phyloP scores from a whole-genome alignment of 2,113 vertebrate species.

The Motacilla tschutschensis region DNA sequence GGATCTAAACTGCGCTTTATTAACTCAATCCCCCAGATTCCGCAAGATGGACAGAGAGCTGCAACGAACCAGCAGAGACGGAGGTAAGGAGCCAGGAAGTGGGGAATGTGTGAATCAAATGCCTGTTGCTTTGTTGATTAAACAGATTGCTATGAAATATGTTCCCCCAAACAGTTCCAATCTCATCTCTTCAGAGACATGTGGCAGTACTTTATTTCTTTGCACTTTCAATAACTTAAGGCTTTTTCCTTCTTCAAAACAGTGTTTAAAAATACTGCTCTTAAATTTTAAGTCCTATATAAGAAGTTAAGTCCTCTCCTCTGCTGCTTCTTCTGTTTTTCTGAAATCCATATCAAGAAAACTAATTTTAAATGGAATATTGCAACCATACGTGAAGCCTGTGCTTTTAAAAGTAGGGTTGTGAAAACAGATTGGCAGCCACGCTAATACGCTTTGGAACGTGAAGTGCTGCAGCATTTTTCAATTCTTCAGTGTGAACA shows the following conservation, averaged over 20 bases:
- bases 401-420: constrained; percentile 23
- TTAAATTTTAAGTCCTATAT: constrained; percentile 24
- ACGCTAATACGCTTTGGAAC: neutral
- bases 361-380: neutral
- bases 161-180: constrained; percentile 64
- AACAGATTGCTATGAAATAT: constrained; percentile 71
- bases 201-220: constrained; percentile 55
- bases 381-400: neutral
- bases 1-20: constrained; percentile 41
- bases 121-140: constrained; percentile 71
- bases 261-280: constrained; percentile 27
- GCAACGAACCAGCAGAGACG: constrained; percentile 47
- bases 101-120: constrained; percentile 66
- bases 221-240: constrained; percentile 18
- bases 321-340: constrained; percentile 5
- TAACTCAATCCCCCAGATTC: constrained; percentile 57
- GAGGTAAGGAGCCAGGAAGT: constrained; percentile 66
- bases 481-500: constrained; percentile 4
- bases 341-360: neutral
- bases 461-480: constrained; percentile 6
- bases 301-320: constrained; percentile 10
- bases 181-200: constrained; percentile 45
- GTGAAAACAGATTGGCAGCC: constrained; percentile 24
- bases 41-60: constrained; percentile 58
- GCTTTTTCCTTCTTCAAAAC: constrained; percentile 24